These are phyloP conservation scores for Panulirus ornatus DNA, from an alignment of 1,140 invertebrate genomes.

Conservation along the genomic window DNA sequence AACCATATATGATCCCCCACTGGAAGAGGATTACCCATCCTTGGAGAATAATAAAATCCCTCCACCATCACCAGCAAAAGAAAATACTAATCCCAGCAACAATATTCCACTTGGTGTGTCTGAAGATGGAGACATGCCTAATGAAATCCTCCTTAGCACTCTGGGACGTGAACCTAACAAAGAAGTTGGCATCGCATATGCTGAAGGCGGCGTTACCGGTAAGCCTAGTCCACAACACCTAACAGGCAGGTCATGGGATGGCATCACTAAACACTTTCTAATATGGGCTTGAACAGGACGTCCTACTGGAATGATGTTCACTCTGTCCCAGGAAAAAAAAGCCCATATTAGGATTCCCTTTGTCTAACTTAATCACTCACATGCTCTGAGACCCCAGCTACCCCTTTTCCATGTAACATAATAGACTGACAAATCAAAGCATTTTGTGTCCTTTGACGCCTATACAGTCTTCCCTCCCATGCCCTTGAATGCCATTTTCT, in stretches of 20 bases:
- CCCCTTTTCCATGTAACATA: conserved; percentile 23
- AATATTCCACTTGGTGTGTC: conserved; percentile 17
- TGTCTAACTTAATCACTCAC: conserved; percentile 35
- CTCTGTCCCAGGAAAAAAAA: neutral
- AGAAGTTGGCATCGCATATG: conserved; percentile 65
- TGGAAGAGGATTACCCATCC: conserved; percentile 62
- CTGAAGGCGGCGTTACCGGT: conserved; percentile 69
- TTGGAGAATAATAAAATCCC: conserved; percentile 63
- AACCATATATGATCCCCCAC: conserved; percentile 52
- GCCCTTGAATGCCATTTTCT: conserved; percentile 21
- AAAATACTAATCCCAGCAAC: conserved; percentile 17
- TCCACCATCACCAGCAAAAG: conserved; percentile 7
- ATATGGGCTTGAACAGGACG: conserved; percentile 32
- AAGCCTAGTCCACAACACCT: conserved; percentile 69
- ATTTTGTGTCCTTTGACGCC: conserved; percentile 2
- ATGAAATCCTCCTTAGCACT: conserved; percentile 57
- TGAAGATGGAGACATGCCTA: conserved; percentile 46
- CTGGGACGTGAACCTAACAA: conserved; percentile 49
- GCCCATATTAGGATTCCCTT: conserved; percentile 23
- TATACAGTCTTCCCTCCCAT: conserved; percentile 2
- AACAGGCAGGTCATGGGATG: conserved; percentile 67
- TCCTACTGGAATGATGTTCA: neutral
- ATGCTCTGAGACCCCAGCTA: neutral
- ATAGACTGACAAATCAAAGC: conserved; percentile 27
- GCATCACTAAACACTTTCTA: conserved; percentile 56